A percentile compares a stretch with the other conserved stretches of the same genome.
Evolutionary conservation across 92 coral and sea anemone genomes (phyloP).

Genomic region (Ricordea florida): DNA sequence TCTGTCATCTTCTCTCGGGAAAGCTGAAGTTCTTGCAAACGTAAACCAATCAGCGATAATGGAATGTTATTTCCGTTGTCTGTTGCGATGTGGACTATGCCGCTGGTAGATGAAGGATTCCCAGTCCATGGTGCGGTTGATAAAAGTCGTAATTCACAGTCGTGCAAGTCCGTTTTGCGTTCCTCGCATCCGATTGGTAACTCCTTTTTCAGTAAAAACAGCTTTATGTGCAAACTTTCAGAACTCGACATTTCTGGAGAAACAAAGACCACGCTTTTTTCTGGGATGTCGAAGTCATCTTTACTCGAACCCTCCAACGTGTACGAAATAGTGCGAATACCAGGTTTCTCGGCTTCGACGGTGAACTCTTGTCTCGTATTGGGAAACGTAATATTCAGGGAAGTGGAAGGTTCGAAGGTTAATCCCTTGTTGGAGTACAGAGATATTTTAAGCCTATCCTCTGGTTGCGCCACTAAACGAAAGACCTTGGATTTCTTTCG

Average conservation of each 20-base stretch:
- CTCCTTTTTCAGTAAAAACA: constrained; percentile 21
- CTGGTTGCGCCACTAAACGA: constrained; percentile 43
- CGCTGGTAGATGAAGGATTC: constrained; percentile 7
- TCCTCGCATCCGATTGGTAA: constrained; percentile 42
- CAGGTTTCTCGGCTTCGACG: constrained; percentile 15
- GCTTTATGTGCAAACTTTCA: background rate
- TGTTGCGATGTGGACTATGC: constrained; percentile 27
- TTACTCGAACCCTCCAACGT: constrained; percentile 3
- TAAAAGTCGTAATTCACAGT: constrained; percentile 31
- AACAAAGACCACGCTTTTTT: constrained; percentile 15
- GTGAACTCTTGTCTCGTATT: background rate
- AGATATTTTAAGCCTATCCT: background rate
- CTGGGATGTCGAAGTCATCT: constrained; percentile 34
- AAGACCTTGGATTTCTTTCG: constrained; percentile 17
- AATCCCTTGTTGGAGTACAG: constrained; percentile 1
- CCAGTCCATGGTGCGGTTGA: constrained; percentile 41
- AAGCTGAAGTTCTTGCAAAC: background rate
- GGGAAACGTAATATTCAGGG: background rate
- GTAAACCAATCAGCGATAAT: constrained; percentile 38
- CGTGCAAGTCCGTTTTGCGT: background rate
- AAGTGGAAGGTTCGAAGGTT: constrained; percentile 4
- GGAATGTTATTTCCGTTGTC: constrained; percentile 15
- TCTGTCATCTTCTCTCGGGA: constrained; percentile 2
- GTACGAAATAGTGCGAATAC: constrained; percentile 14
- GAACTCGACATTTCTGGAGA: background rate